These are phyloP conservation scores for Cirrhinus molitorella DNA, from an alignment of 2,797 vertebrate species.

Conservation along the genomic window DNA sequence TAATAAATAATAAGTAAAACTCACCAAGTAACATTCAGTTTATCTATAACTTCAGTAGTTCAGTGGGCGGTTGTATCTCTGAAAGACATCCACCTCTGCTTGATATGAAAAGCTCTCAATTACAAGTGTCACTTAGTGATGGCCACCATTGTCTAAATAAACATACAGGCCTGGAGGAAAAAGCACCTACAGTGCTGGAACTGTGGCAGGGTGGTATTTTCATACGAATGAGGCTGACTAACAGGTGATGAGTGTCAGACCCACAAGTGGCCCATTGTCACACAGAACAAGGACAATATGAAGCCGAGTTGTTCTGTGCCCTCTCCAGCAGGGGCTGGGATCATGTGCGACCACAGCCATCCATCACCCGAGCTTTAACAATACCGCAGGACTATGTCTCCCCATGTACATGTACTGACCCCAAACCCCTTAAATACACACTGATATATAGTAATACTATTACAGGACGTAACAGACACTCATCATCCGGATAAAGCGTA, in stretches of 20 bases:
- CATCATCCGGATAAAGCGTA: not conserved
- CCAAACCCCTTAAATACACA: constrained; percentile 10
- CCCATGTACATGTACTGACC: constrained; percentile 49
- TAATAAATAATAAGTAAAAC: constrained; percentile 1
- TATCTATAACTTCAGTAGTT: constrained; percentile 29
- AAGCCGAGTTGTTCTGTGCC: constrained; percentile 68
- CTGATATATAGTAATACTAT: not conserved
- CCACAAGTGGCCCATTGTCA: constrained; percentile 75
- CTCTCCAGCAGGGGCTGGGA: constrained; percentile 68
- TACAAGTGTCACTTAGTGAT: constrained; percentile 71
- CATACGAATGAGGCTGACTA: constrained; percentile 74
- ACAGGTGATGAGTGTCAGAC: constrained; percentile 80
- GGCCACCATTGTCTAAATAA: constrained; percentile 66
- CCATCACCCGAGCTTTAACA: constrained; percentile 65
- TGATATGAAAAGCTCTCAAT: constrained; percentile 58
- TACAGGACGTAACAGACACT: not conserved
- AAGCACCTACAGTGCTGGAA: constrained; percentile 63
- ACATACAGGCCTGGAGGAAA: constrained; percentile 42
- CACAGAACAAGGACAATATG: constrained; percentile 76
- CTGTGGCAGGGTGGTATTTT: constrained; percentile 64
- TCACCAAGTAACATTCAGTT: not conserved
- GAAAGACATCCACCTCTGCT: constrained; percentile 37
- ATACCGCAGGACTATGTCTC: constrained; percentile 56
- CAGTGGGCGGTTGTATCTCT: constrained; percentile 33
- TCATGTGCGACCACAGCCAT: constrained; percentile 68